Evolutionary conservation across 2,113 vertebrate genomes (phyloP), one percentile per base, ranked within the genome.

Genomic region (Aegithalos caudatus): DNA sequence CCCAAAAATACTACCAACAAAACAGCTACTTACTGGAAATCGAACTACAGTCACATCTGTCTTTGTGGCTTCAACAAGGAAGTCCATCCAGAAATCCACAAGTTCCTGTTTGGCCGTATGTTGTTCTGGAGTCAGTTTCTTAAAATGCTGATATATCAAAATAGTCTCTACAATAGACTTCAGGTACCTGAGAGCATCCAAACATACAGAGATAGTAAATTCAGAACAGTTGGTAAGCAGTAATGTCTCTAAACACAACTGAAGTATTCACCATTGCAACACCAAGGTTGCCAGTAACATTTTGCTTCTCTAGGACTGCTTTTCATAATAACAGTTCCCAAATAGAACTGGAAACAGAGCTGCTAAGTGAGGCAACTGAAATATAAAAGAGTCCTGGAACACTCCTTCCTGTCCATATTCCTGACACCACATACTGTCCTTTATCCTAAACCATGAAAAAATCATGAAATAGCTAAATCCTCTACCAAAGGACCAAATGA

Each of bases 1-100:
- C 31, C 7, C 18, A 42, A 42, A 65, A 56, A 37, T 58, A 33
- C 11, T 50, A 45, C 29, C 86, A 22, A 54, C 16, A 57, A 80
- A 58, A 27, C 45, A 88, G 78, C n/a, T 58, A 97, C 99, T 98
- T 97, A 99, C 99, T 67, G 99, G 99, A 96, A 99, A 99, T 94
- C 99, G 98, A 83, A 99, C 99, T 33, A 99, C 99, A 69, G 99
- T 99, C 38, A 99, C 98, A 51, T 99, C 98, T 77, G 98, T 99
- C 95, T 99, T 99, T 20, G 99, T 99, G 45, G 99, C 98, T 94
- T 99, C 99, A 24, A 99, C 99, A 88, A 99, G 97, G 80, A 99
- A 99, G 96, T 99, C 99, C 99, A 99, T 99, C 99, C 99, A 99
- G 95, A 99, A 99, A 96, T 99, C 99, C 95, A 99, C 98, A 38